phyloP scores from a whole-genome alignment of 2,113 vertebrate genomes.

The Xiphophorus maculatus region DNA sequence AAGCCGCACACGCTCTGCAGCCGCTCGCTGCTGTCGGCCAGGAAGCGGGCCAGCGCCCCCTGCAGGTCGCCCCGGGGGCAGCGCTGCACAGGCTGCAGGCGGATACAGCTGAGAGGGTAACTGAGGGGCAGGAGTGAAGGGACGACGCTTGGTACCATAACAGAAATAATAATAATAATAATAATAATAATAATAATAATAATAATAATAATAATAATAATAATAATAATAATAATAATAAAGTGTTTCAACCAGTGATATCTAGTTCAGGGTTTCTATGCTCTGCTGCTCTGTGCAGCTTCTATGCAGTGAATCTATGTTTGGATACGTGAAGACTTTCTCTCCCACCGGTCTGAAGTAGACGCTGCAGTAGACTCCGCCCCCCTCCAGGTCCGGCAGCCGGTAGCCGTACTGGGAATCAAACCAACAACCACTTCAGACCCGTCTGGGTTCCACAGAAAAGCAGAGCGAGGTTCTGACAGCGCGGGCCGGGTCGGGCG shows the following conservation, averaged over 20 bases:
- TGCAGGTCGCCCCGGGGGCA: conserved; percentile 82
- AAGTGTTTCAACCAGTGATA: too few species aligned
- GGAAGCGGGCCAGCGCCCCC: conserved; percentile 80
- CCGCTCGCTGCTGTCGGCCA: conserved; percentile 77
- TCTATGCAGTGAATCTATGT: background rate
- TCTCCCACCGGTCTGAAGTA: conserved; percentile 86
- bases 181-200: too few species aligned
- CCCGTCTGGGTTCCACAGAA: background rate
- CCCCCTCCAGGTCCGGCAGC: conserved; percentile 80
- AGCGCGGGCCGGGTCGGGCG: background rate
- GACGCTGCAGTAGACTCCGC: conserved; percentile 83
- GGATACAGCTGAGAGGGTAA: conserved; percentile 89
- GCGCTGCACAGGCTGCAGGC: conserved; percentile 86
- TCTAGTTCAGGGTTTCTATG: too few species aligned
- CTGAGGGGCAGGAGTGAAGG: conserved; percentile 57
- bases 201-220: too few species aligned
- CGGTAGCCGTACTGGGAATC: conserved; percentile 87
- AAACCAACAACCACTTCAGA: background rate
- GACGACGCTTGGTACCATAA: too few species aligned
- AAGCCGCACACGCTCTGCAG: conserved; percentile 86
- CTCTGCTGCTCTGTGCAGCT: background rate
- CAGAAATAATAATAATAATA: too few species aligned
- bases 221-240: too few species aligned
- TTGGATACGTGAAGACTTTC: conserved; percentile 88
- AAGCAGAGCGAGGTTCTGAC: background rate